Percentiles rank a stretch among this genome's conserved stretches.
Evolutionary conservation across 1,140 invertebrate species (phyloP).

Genomic region (Andrena cerasifolii): DNA sequence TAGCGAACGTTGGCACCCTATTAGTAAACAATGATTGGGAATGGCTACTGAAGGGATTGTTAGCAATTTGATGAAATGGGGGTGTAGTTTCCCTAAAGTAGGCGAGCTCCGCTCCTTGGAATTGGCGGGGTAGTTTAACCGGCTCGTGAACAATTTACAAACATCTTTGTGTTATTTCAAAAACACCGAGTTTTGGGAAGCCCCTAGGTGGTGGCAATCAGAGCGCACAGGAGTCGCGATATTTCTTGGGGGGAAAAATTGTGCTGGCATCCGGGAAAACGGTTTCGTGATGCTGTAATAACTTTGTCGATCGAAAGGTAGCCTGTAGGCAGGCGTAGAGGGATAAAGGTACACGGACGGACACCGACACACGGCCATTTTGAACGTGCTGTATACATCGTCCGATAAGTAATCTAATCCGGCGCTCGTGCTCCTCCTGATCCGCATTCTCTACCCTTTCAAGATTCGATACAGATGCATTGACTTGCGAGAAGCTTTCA

Average conservation of each 20-base stretch:
- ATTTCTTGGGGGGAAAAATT: constrained; percentile 7
- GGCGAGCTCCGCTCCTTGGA: too few relatives aligned
- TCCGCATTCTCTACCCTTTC: constrained; percentile 58
- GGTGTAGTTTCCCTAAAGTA: too few relatives aligned
- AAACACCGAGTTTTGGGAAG: too few relatives aligned
- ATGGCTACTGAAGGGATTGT: too few relatives aligned
- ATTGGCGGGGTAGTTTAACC: too few relatives aligned
- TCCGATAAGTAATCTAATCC: constrained; percentile 68
- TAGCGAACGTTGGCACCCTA: too few relatives aligned
- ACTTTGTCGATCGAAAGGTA: constrained; percentile 23
- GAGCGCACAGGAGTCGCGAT: not conserved
- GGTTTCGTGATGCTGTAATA: constrained; percentile 20
- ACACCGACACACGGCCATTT: constrained; percentile 40
- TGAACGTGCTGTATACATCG: constrained; percentile 48
- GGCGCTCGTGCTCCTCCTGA: constrained; percentile 52
- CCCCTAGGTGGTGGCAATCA: constrained; percentile 6
- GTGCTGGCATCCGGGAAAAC: not conserved
- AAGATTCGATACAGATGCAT: constrained; percentile 62
- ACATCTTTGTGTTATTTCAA: too few relatives aligned
- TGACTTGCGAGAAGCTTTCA: constrained; percentile 46
- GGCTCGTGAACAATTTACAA: too few relatives aligned
- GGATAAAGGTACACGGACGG: not conserved
- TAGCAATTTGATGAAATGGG: too few relatives aligned
- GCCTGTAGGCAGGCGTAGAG: not conserved
- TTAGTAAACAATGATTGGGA: too few relatives aligned